Evolutionary conservation across 1,140 invertebrate genomes (phyloP), one percentile per base, ranked within the genome.

Genomic region (Phymastichus coffea): DNA sequence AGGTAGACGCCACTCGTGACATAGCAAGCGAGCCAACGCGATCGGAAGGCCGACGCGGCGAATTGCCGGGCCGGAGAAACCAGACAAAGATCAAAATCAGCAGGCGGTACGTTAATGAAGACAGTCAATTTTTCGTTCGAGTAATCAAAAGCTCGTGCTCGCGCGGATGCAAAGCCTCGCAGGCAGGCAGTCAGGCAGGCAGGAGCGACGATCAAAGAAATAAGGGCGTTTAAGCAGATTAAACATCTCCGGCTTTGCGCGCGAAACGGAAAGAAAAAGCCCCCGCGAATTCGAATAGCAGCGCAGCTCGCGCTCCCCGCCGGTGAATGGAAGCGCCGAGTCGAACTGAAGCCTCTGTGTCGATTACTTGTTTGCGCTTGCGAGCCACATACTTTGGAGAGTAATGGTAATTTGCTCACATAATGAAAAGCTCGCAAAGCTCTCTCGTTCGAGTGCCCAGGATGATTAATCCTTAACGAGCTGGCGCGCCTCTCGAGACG

Each of bases 401-500:
- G n/a, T n/a, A n/a, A n/a, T 19, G 26, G 35, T 70, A 66, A 68
- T 73, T 75, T 66, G 67, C 67, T 68, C 65, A 74, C 68, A 74
- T n/a, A 78, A 76, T 73, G 73, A 73, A 74, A 72, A 63, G 53
- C 6, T 20, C 53, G 43, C 60, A 49, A 22, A 60, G 37, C 57
- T 35, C 62, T 22, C 54, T n/a, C n/a, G 64, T 63, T 58, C 56
- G 51, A 53, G 25, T 40, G 59, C 35, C 54, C 68, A 64, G 70
- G 71, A 70, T 73, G 72, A 77, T 76, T 75, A 75, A 76, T 72
- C 73, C 70, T 67, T 73, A 77, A 76, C 72, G 72, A 77, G 71
- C 62, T 60, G 61, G 61, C 58, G 70, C 30, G n/a, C 23, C 4
- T 22, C 25, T 44, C 28, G 14, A 30, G 62, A 53, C 28, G 10